These are phyloP conservation scores for Julus scandinavius DNA, from an alignment of 2,888 invertebrate species.

Conservation along the genomic window DNA sequence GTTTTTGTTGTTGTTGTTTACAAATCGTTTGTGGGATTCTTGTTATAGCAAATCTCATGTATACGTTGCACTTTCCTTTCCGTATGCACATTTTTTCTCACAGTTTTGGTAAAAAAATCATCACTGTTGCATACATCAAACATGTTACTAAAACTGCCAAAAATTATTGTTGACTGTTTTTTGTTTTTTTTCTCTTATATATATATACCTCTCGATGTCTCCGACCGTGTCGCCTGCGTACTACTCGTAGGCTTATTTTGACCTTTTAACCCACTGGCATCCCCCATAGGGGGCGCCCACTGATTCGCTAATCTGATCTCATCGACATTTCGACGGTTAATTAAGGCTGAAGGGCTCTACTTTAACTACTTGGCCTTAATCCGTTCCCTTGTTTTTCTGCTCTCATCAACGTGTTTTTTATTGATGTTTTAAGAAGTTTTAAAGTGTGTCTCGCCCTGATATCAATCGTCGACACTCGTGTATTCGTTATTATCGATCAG, in stretches of 20 bases:
- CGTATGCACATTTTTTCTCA: too few species aligned
- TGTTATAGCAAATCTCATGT: too few species aligned
- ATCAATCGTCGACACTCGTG: constrained; percentile 24
- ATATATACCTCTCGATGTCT: neutral
- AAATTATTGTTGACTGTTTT: neutral
- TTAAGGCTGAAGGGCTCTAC: constrained; percentile 17
- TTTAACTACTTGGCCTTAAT: constrained; percentile 12
- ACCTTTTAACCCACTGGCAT: neutral
- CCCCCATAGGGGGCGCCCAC: neutral
- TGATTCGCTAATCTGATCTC: neutral
- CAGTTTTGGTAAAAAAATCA: too few species aligned
- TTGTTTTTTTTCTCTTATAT: neutral
- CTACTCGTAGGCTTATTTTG: neutral
- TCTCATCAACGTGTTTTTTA: constrained; percentile 12
- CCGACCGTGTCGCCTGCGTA: neutral
- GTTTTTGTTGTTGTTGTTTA: too few species aligned
- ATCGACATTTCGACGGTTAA: constrained; percentile 5
- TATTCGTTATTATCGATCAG: neutral
- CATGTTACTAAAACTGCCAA: neutral
- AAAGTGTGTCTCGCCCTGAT: constrained; percentile 15
- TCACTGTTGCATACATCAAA: neutral
- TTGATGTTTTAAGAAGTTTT: constrained; percentile 42
- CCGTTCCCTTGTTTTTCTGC: neutral
- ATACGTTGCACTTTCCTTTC: too few species aligned
- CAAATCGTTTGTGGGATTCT: too few species aligned